Conservation (phyloP, 2,888 invertebrate species). For the Pachliopta kotzebuea region DNA sequence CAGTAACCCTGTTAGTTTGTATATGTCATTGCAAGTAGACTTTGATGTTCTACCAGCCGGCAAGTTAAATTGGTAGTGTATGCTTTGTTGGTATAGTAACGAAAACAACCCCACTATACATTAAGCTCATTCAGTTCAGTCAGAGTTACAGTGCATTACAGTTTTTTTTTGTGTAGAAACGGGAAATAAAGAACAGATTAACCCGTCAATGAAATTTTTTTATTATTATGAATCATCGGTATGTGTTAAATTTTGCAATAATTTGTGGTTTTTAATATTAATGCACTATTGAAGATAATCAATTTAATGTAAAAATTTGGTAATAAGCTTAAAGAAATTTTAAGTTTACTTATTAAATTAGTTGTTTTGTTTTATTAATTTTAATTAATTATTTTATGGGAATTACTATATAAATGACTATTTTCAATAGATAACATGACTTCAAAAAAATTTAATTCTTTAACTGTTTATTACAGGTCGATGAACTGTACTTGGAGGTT, state of each 20-base stretch:
- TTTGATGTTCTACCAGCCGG: slow-evolving; percentile 36
- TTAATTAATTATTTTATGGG: too few species aligned
- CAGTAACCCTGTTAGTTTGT: slow-evolving; percentile 56
- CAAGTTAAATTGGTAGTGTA: slow-evolving; percentile 51
- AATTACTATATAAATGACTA: too few species aligned
- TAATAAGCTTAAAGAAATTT: not conserved
- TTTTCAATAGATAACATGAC: too few species aligned
- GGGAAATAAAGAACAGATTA: slow-evolving; percentile 30
- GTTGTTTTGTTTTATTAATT: too few species aligned
- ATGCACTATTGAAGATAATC: not conserved
- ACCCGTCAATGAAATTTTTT: slow-evolving; percentile 63
- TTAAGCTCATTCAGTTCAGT: slow-evolving; percentile 38
- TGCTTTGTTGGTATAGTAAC: slow-evolving; percentile 59
- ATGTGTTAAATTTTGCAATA: slow-evolving; percentile 39
- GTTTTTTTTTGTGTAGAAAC: slow-evolving; percentile 37
- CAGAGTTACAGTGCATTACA: slow-evolving; percentile 43
- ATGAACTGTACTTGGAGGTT: slow-evolving; percentile 92
- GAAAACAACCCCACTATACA: slow-evolving; percentile 50
- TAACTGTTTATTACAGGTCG: slow-evolving; percentile 81
- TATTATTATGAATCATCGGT: slow-evolving; percentile 75
- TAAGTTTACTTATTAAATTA: too few species aligned
- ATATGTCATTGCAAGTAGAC: slow-evolving; percentile 39
- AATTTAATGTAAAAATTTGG: not conserved
- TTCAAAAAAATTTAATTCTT: not conserved
- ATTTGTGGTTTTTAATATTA: slow-evolving; percentile 7